A percentile compares a stretch with the other conserved stretches of the same genome.
Evolutionary conservation across 2,113 vertebrate species (phyloP).

Genomic region (Meriones unguiculatus): DNA sequence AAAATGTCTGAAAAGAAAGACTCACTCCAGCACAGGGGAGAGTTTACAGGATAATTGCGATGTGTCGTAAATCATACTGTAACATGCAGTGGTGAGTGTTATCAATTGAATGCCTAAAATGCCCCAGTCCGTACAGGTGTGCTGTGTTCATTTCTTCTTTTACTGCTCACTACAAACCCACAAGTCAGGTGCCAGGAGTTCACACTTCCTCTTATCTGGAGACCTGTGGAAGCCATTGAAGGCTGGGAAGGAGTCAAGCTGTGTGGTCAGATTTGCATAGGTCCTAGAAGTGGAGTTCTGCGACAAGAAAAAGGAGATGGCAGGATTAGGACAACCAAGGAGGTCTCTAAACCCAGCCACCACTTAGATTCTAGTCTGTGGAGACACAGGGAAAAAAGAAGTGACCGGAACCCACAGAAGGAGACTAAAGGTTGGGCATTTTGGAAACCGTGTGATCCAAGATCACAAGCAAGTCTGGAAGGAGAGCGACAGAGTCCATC

Average conservation of each 20-base stretch:
- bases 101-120: slow-evolving; percentile 48
- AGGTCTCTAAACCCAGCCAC: neutral
- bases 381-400: slow-evolving; percentile 28
- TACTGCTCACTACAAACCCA: neutral
- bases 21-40: neutral
- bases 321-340: neutral
- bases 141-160: neutral
- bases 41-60: neutral
- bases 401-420: neutral
- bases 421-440: neutral
- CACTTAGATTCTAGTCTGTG: neutral
- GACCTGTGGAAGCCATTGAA: neutral
- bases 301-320: neutral
- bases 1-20: slow-evolving; percentile 25
- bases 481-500: neutral
- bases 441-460: neutral
- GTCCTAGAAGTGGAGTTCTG: neutral
- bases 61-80: slow-evolving; percentile 29
- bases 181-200: neutral
- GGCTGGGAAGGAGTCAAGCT: neutral
- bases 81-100: neutral
- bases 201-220: slow-evolving; percentile 37
- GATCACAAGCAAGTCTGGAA: slow-evolving; percentile 22
- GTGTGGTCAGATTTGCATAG: neutral
- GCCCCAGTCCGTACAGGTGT: neutral